phyloP scores from a whole-genome alignment of 2,888 invertebrate genomes.

The Acronicta leporina region DNA sequence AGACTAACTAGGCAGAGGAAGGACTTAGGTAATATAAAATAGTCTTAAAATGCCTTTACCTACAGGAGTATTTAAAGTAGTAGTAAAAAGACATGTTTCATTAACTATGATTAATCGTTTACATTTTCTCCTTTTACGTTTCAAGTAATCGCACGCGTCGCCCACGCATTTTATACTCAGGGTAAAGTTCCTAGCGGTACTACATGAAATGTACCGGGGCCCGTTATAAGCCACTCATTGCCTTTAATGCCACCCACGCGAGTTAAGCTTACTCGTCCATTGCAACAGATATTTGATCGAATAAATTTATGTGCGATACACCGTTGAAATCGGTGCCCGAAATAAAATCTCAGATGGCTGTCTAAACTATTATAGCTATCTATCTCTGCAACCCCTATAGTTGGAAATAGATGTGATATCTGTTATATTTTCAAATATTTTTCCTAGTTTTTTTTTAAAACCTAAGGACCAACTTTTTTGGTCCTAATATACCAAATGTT shows the following conservation, averaged over 20 bases:
- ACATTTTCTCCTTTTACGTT: slow-evolving; percentile 4
- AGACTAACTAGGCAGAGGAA: too few relatives aligned
- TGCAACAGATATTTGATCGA: slow-evolving; percentile 18
- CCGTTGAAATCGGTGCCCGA: too few relatives aligned
- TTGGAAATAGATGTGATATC: background rate
- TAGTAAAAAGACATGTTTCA: background rate
- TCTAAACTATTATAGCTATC: too few relatives aligned
- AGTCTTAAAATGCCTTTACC: too few relatives aligned
- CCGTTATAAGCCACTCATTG: slow-evolving; percentile 43
- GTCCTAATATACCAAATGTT: too few relatives aligned
- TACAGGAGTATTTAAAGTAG: too few relatives aligned
- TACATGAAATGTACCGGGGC: slow-evolving; percentile 16
- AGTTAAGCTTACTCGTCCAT: slow-evolving; percentile 13
- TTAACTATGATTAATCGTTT: slow-evolving; percentile 15
- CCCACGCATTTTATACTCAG: slow-evolving; percentile 30
- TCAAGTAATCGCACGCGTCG: slow-evolving; percentile 21
- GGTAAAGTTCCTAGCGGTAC: slow-evolving; percentile 46
- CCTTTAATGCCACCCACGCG: slow-evolving; percentile 39
- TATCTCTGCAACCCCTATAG: background rate
- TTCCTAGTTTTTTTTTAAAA: background rate
- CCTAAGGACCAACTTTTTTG: background rate
- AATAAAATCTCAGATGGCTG: too few relatives aligned
- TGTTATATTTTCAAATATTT: too few relatives aligned
- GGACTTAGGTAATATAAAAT: too few relatives aligned
- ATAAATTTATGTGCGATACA: background rate